These are phyloP conservation scores for Agrenia bidenticulata DNA, from an alignment of 2,888 invertebrate genomes.

Conservation along the genomic window DNA sequence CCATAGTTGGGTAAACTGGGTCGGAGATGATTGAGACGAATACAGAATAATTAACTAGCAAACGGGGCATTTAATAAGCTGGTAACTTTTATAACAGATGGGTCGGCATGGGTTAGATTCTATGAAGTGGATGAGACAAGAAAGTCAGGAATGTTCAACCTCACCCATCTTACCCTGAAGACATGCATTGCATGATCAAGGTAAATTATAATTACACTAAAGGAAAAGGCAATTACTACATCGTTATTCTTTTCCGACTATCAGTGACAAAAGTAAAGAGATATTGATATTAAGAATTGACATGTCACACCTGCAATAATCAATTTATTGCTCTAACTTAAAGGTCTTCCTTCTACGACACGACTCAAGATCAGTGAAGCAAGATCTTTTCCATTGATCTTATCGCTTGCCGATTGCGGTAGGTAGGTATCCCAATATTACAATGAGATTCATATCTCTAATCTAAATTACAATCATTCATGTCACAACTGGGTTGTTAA, in stretches of 20 bases:
- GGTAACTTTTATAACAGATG: conserved; percentile 1
- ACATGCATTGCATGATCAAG: conserved; percentile 9
- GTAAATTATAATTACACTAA: not conserved
- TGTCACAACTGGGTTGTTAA: conserved; percentile 12
- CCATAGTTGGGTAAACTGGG: too few species aligned
- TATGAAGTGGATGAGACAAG: conserved; percentile 1
- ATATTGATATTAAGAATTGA: too few species aligned
- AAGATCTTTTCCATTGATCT: conserved; percentile 11
- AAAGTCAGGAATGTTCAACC: conserved; percentile 6
- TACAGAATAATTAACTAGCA: too few species aligned
- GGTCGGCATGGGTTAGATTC: not conserved
- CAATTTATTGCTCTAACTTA: conserved; percentile 17
- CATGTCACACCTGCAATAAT: conserved; percentile 4
- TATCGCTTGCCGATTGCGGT: conserved; percentile 18
- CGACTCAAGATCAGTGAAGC: conserved; percentile 13
- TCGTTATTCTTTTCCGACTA: not conserved
- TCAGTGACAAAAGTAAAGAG: not conserved
- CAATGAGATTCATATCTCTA: not conserved
- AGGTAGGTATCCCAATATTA: conserved; percentile 19
- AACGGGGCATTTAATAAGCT: not conserved
- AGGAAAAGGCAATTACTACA: not conserved
- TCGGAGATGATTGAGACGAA: too few species aligned
- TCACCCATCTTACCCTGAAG: not conserved
- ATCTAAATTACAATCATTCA: conserved; percentile 12
- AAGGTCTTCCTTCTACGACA: conserved; percentile 12